Conservation (phyloP, 2,888 invertebrate genomes). For the Fragum fragum region DNA sequence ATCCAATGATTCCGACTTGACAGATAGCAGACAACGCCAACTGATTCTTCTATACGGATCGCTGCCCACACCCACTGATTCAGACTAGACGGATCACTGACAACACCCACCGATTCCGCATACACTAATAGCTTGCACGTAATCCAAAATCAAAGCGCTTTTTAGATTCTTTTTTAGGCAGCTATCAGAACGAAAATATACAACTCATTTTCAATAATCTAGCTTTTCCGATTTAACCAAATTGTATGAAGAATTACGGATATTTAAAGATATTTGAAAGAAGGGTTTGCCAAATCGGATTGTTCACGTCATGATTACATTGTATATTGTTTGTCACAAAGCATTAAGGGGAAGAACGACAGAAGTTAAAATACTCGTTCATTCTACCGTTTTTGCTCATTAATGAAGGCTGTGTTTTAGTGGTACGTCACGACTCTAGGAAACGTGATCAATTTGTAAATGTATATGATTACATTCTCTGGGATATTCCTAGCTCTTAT, state of each 20-base stretch:
- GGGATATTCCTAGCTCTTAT: background rate
- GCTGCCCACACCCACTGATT: no score
- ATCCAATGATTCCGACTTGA: no score
- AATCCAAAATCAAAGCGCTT: no score
- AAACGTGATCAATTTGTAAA: conserved; percentile 32
- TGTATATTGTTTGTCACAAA: conserved; percentile 23
- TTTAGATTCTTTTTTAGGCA: no score
- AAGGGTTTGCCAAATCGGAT: conserved; percentile 22
- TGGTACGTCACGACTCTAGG: conserved; percentile 3
- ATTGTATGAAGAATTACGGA: background rate
- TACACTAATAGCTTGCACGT: no score
- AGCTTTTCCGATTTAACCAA: no score
- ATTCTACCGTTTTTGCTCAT: conserved; percentile 1
- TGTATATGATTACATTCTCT: conserved; percentile 20
- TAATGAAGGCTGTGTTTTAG: conserved; percentile 9
- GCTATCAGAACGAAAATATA: no score
- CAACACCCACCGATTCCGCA: no score
- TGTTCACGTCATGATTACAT: conserved; percentile 21
- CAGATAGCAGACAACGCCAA: no score
- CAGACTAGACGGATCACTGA: no score
- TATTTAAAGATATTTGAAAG: background rate
- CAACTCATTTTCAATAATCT: no score
- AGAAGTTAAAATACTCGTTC: conserved; percentile 12
- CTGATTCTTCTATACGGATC: no score
- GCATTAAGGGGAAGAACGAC: conserved; percentile 14